Conservation (phyloP, 2,888 invertebrate genomes). For the Sinhomidia bicolor region DNA sequence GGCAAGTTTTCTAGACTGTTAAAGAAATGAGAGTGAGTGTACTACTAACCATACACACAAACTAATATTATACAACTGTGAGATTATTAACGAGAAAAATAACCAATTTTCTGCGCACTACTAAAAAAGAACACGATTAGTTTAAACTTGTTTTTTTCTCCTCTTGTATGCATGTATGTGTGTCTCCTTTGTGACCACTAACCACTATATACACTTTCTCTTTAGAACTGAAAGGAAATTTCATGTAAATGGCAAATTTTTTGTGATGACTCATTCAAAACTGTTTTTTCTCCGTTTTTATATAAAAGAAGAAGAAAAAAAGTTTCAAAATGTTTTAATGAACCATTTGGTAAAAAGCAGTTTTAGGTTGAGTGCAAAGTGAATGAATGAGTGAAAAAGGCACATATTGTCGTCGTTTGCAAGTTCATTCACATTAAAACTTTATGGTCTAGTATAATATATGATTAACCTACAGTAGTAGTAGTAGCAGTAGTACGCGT, state of each 20-base stretch:
- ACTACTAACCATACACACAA: not conserved
- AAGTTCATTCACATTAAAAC: no score
- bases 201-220: no score
- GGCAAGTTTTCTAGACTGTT: not conserved
- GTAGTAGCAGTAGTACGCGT: no score
- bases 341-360: not conserved
- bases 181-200: not conserved
- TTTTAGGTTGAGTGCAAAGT: no score
- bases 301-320: no score
- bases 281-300: not conserved
- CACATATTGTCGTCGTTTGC: no score
- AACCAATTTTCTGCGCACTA: not conserved
- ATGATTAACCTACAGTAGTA: no score
- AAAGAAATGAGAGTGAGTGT: not conserved
- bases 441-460: no score
- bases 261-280: constrained; percentile 42
- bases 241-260: constrained; percentile 36
- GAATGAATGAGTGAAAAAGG: no score
- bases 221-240: not conserved
- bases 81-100: not conserved
- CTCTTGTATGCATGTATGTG: not conserved
- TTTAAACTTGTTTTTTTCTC: no score
- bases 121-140: constrained; percentile 18
- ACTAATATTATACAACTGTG: not conserved
- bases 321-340: constrained; percentile 16